These are phyloP conservation scores for Parochlus steinenii DNA, from an alignment of 2,888 invertebrate species.

Conservation along the genomic window DNA sequence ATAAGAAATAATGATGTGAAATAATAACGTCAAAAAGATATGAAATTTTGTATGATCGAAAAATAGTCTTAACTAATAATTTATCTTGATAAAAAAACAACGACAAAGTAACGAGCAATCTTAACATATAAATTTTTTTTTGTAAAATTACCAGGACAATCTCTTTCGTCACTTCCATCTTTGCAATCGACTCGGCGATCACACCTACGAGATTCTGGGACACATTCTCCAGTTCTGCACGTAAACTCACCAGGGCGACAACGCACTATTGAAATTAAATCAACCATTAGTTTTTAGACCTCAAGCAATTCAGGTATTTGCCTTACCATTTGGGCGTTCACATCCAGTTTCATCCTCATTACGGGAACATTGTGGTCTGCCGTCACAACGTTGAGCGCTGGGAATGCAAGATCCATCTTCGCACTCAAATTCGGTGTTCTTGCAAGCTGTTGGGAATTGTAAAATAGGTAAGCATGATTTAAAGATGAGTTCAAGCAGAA, in stretches of 20 bases:
- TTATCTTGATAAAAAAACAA: background rate
- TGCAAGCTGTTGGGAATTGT: constrained; percentile 37
- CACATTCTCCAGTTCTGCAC: constrained; percentile 44
- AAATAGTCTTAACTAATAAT: no score
- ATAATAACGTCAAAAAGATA: no score
- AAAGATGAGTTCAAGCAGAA: background rate
- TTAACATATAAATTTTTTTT: background rate
- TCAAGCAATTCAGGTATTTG: constrained; percentile 20
- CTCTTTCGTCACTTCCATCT: constrained; percentile 39
- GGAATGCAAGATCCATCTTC: constrained; percentile 49
- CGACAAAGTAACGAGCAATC: background rate
- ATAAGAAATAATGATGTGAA: no score
- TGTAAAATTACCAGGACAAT: constrained; percentile 31
- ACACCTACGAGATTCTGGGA: constrained; percentile 32
- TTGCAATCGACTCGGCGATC: constrained; percentile 38
- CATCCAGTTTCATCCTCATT: constrained; percentile 51
- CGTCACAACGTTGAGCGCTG: constrained; percentile 43
- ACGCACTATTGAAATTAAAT: constrained; percentile 18
- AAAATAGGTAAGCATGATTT: constrained; percentile 1
- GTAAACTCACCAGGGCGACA: constrained; percentile 67
- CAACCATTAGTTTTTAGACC: constrained; percentile 36
- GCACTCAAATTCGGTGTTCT: constrained; percentile 48
- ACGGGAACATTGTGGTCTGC: constrained; percentile 42
- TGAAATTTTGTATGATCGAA: background rate
- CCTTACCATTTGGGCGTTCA: constrained; percentile 15